Conservation (phyloP, 2,113 vertebrate species). For the Genyomyrus donnyi region DNA sequence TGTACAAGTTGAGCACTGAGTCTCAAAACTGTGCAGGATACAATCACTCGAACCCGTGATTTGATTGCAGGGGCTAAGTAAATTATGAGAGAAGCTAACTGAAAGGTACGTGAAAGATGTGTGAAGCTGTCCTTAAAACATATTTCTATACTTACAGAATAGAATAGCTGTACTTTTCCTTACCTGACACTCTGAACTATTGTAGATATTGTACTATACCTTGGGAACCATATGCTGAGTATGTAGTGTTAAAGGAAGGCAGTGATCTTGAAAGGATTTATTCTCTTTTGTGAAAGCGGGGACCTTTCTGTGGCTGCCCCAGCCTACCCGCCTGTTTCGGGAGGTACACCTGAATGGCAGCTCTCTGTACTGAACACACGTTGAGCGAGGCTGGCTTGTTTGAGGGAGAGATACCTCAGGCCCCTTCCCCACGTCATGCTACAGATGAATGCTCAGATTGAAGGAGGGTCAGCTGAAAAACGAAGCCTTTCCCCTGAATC, state of each 20-base stretch:
- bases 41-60: neutral
- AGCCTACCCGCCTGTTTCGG: neutral
- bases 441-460: neutral
- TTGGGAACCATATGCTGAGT: neutral
- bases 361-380: neutral
- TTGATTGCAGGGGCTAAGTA: neutral
- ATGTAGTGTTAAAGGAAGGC: neutral
- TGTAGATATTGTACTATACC: neutral
- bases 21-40: neutral
- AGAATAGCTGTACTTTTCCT: neutral
- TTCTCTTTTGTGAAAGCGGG: neutral
- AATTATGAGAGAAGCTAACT: neutral
- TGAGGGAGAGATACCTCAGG: neutral
- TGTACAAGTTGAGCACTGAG: neutral
- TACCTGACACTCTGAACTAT: neutral
- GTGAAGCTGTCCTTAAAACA: neutral
- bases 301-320: neutral
- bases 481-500: neutral
- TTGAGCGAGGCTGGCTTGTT: neutral
- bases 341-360: neutral
- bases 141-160: neutral
- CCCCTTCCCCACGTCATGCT: neutral
- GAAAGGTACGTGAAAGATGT: neutral
- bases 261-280: neutral
- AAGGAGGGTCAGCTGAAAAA: neutral